A percentile compares a stretch with the other conserved stretches of the same genome.
phyloP scores from a whole-genome alignment of 2,888 invertebrate species.

The Brenthis ino region DNA sequence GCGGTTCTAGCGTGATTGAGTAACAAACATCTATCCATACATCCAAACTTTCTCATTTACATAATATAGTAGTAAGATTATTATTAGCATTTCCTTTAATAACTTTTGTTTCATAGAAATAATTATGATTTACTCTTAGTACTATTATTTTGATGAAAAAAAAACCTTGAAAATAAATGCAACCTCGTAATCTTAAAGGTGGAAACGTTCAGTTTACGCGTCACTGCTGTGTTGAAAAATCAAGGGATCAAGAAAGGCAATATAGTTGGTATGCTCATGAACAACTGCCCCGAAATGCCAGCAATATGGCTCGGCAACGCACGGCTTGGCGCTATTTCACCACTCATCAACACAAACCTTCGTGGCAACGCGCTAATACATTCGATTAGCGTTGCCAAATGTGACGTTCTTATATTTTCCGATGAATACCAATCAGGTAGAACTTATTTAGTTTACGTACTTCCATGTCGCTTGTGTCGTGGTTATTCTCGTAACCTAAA shows the following conservation, averaged over 20 bases:
- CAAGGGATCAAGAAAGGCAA: conserved; percentile 93
- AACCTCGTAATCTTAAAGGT: conserved; percentile 78
- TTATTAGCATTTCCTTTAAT: too few relatives aligned
- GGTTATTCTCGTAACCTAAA: neutral
- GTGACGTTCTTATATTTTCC: conserved; percentile 92
- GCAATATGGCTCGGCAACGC: conserved; percentile 96
- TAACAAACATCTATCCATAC: too few relatives aligned
- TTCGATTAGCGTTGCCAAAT: conserved; percentile 92
- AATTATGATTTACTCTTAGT: too few relatives aligned
- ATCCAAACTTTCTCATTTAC: too few relatives aligned
- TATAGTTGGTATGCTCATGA: conserved; percentile 93
- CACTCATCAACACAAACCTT: conserved; percentile 97
- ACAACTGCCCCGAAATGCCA: conserved; percentile 95
- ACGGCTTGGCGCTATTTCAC: conserved; percentile 91
- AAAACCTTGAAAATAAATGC: neutral
- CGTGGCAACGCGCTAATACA: conserved; percentile 91
- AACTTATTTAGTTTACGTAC: neutral
- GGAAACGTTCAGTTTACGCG: conserved; percentile 92
- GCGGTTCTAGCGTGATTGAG: too few relatives aligned
- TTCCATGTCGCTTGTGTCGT: neutral
- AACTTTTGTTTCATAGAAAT: too few relatives aligned
- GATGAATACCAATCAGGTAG: conserved; percentile 86
- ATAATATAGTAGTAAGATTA: too few relatives aligned
- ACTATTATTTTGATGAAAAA: too few relatives aligned
- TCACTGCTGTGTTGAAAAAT: conserved; percentile 90